Evolutionary conservation across 2,113 vertebrate genomes (phyloP).

Genomic region (Acanthisitta chloris): DNA sequence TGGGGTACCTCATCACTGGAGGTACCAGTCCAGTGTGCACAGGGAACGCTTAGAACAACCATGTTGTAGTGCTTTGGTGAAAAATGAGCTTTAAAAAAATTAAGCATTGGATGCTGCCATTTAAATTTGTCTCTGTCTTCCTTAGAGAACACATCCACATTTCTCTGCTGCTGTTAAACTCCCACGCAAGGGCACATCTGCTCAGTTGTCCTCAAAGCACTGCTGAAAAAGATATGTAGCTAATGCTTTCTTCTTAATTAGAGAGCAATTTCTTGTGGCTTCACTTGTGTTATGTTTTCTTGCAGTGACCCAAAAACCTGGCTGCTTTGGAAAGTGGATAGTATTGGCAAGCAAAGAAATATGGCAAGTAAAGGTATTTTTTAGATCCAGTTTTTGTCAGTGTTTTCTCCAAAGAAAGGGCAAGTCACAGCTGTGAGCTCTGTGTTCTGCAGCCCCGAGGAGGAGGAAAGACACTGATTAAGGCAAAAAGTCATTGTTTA

Average conservation of each 20-base stretch:
- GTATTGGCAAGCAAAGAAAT: conserved; percentile 49
- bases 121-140: not conserved
- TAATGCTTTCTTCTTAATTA: not conserved
- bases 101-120: not conserved
- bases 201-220: not conserved
- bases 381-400: conserved; percentile 4
- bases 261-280: not conserved
- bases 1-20: not conserved
- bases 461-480: not conserved
- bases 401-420: not conserved
- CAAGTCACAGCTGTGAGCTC: not conserved
- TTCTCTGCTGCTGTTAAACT: not conserved
- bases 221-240: not conserved
- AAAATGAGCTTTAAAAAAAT: not conserved
- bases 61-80: fast-evolving
- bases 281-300: conserved; percentile 53
- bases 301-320: conserved; percentile 34
- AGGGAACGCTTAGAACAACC: not conserved
- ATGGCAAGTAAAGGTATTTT: conserved; percentile 42
- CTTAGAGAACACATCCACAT: not conserved
- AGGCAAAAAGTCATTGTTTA: not conserved
- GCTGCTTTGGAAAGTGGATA: conserved; percentile 53
- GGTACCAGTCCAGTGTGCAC: fast-evolving
- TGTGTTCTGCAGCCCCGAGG: not conserved
- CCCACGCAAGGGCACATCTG: not conserved